Evolutionary conservation across 2,888 invertebrate species (phyloP), one percentile per base, ranked within the genome.

Genomic region (Dromius quadrimaculatus): DNA sequence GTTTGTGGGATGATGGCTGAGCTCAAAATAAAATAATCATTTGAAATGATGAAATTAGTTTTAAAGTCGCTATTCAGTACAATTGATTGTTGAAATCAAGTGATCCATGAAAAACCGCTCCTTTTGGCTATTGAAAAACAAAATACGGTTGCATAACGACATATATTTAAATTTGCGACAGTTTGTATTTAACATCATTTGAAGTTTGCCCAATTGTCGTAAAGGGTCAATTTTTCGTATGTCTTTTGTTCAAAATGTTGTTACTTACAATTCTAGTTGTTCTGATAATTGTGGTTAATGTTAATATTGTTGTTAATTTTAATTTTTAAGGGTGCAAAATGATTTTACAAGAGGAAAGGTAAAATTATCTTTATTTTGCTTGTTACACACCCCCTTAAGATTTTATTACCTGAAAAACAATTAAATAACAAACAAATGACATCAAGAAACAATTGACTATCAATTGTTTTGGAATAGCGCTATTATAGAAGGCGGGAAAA

Each of bases 51-150:
- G n/a, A n/a, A 15, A 11, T 41, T 15, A 41, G 4, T 15, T 41
- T 6, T 11, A 36, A 36, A 36, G 11, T 3, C n/a, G n/a, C 36
- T 36, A 36, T 15, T 41, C 41, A 41, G 41, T n/a, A n/a, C n/a
- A 15, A 36, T 3, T 41, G 5, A 23, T 54, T 54, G 19, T 54
- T 28, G 11, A 15, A 28, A 54, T 54, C 50, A 11, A 54, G 50
- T 54, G 50, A 28, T 54, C 50, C 50, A 28, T 54, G 50, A 13
- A 28, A 5, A 5, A 28, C 28, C 50, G 13, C 50, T 28, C 50
- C 50, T 54, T 41, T 11, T n/a, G n/a, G n/a, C n/a, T n/a, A n/a
- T n/a, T n/a, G n/a, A 6, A n/a, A 23, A 54, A 13, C 22, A 47
- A 23, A 28, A 23, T 20, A 19, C 47, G 23, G 20, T 47, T 19